These are phyloP conservation scores for Vulpes lagopus DNA, from an alignment of 2,113 vertebrate species.

Conservation along the genomic window DNA sequence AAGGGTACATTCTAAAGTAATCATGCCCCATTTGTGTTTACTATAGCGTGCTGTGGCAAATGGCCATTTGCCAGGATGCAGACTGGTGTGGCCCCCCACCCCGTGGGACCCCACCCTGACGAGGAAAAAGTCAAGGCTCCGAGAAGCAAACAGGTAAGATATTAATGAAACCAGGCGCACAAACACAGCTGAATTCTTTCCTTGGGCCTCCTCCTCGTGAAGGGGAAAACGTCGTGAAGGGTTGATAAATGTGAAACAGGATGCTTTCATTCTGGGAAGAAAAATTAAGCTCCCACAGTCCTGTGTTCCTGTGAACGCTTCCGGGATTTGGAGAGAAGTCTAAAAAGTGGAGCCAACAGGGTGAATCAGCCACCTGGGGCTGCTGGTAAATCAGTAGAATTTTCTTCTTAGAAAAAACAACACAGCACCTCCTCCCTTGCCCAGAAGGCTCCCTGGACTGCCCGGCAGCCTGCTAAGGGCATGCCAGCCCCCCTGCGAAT, in stretches of 20 bases:
- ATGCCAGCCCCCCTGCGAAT: background rate
- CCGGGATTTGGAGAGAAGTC: constrained; percentile 20
- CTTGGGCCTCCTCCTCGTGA: background rate
- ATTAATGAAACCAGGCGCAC: background rate
- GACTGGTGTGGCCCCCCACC: background rate
- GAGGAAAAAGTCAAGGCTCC: background rate
- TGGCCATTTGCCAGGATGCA: background rate
- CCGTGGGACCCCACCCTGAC: background rate
- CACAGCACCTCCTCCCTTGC: background rate
- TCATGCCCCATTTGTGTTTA: background rate
- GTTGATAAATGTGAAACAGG: background rate
- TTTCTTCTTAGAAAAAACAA: constrained; percentile 38
- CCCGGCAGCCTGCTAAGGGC: background rate
- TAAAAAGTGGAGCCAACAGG: background rate
- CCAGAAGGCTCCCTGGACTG: background rate
- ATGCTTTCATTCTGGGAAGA: background rate
- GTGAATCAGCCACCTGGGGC: background rate
- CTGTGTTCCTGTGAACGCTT: background rate
- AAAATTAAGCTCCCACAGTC: background rate
- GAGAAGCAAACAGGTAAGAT: background rate
- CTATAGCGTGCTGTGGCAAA: background rate
- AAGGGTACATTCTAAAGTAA: background rate
- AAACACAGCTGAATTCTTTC: background rate
- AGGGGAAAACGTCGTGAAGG: background rate
- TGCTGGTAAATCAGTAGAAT: constrained; percentile 20